Evolutionary conservation across 2,797 vertebrate species (phyloP).

Genomic region (Gadopsis bispinosus): DNA sequence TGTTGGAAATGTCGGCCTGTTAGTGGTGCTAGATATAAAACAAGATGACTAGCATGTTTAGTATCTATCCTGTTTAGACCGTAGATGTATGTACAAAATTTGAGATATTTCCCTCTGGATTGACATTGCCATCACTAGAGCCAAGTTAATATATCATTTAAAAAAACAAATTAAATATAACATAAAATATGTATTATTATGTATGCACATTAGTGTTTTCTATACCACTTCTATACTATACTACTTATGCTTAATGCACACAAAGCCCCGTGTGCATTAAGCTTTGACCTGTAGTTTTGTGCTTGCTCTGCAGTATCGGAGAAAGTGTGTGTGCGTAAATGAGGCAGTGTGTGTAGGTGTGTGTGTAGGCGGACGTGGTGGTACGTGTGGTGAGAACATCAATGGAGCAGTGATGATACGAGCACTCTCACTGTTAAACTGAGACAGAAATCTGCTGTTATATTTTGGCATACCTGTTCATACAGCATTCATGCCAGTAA

Average conservation of each 20-base stretch:
- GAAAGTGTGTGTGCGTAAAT: neutral
- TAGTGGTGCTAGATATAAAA: neutral
- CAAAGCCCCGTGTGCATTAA: constrained; percentile 23
- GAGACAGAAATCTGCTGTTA: constrained; percentile 16
- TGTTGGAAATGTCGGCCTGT: neutral
- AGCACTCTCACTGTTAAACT: constrained; percentile 10
- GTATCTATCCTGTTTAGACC: neutral
- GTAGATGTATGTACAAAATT: neutral
- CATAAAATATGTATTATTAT: neutral
- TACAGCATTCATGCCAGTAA: neutral
- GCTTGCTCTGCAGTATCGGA: constrained; percentile 46
- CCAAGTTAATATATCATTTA: neutral
- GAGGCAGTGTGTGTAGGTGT: constrained; percentile 2
- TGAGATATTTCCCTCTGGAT: neutral
- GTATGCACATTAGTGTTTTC: neutral
- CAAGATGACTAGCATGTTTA: neutral
- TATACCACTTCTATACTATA: neutral
- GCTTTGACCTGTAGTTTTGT: constrained; percentile 44
- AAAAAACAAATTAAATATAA: neutral
- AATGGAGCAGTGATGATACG: constrained; percentile 36
- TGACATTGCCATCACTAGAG: neutral
- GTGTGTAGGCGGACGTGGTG: neutral
- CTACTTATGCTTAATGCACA: too few relatives aligned
- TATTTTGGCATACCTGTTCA: neutral
- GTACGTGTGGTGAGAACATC: constrained; percentile 33